Evolutionary conservation across 2,797 vertebrate species (phyloP).

Genomic region (Melanotaenia trifasciata): DNA sequence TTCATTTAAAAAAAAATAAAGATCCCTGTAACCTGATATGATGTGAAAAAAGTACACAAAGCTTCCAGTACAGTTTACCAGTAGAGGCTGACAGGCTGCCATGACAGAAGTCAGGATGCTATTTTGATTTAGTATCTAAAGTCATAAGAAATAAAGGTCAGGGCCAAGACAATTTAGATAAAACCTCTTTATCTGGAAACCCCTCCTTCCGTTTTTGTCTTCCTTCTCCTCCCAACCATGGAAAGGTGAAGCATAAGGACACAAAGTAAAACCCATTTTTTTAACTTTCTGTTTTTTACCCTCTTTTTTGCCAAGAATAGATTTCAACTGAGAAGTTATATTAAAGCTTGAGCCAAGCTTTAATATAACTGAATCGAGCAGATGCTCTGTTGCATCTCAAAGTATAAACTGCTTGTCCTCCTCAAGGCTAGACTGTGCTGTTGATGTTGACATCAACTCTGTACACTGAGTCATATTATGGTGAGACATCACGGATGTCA

Average conservation of each 20-base stretch:
- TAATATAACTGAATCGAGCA: conserved; percentile 1
- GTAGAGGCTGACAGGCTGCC: conserved; percentile 37
- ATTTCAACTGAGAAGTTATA: conserved; percentile 2
- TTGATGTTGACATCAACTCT: conserved; percentile 35
- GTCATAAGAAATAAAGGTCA: conserved; percentile 73
- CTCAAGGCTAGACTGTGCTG: conserved; percentile 42
- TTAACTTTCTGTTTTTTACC: conserved; percentile 46
- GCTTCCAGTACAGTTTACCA: conserved; percentile 34
- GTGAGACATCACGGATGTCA: conserved; percentile 38
- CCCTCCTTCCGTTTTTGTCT: conserved; percentile 65
- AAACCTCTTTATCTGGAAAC: conserved; percentile 69
- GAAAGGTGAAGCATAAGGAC: conserved; percentile 46
- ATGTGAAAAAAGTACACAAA: conserved; percentile 23
- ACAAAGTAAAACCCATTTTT: conserved; percentile 53
- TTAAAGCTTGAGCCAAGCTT: not conserved
- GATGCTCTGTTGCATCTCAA: conserved; percentile 1
- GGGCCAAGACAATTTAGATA: conserved; percentile 84
- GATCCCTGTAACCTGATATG: conserved; percentile 19
- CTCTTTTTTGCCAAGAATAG: conserved; percentile 22
- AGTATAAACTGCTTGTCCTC: conserved; percentile 18
- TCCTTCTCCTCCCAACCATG: conserved; percentile 55
- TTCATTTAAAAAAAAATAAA: conserved; percentile 1
- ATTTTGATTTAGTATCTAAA: conserved; percentile 69
- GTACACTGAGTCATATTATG: conserved; percentile 35
- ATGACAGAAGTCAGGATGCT: conserved; percentile 66